A percentile compares a stretch with the other conserved stretches of the same genome.
Evolutionary conservation across 2,888 invertebrate species (phyloP).

Genomic region (Cerastis leucographa): DNA sequence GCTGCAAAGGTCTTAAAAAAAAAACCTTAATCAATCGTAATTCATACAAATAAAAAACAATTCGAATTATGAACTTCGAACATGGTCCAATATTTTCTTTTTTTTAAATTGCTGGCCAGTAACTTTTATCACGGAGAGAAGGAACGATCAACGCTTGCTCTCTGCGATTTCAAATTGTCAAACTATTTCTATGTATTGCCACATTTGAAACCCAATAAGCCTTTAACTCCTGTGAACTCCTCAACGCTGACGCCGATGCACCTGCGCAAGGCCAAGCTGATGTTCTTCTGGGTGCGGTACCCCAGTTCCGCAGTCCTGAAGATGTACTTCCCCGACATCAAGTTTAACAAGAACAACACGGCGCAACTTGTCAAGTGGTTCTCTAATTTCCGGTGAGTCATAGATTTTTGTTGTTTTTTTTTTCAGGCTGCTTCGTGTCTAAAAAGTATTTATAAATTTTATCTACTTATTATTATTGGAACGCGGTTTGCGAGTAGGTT

Average conservation of each 20-base stretch:
- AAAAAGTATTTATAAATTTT: not conserved
- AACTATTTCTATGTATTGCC: not conserved
- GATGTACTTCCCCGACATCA: constrained; percentile 99
- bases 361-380: constrained; percentile 99
- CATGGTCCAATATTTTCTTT: not conserved
- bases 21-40: not conserved
- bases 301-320: constrained; percentile 99
- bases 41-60: not conserved
- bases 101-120: not conserved
- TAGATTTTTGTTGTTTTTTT: constrained; percentile 40
- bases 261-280: constrained; percentile 99
- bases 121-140: not conserved
- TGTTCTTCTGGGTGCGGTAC: constrained; percentile 99
- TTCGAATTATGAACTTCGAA: not conserved
- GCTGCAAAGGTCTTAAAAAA: not conserved
- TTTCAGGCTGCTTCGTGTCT: constrained; percentile 9
- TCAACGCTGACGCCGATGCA: constrained; percentile 99
- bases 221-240: constrained; percentile 97
- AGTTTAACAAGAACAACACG: constrained; percentile 99
- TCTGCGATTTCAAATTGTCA: not conserved
- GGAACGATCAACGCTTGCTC: not conserved
- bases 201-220: constrained; percentile 74
- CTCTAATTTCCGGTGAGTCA: constrained; percentile 99
- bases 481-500: not conserved
- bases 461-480: not conserved